A percentile compares a stretch with the other conserved stretches of the same genome.
These are phyloP conservation scores for Genyomyrus donnyi DNA, from an alignment of 2,113 vertebrate genomes.

Conservation along the genomic window DNA sequence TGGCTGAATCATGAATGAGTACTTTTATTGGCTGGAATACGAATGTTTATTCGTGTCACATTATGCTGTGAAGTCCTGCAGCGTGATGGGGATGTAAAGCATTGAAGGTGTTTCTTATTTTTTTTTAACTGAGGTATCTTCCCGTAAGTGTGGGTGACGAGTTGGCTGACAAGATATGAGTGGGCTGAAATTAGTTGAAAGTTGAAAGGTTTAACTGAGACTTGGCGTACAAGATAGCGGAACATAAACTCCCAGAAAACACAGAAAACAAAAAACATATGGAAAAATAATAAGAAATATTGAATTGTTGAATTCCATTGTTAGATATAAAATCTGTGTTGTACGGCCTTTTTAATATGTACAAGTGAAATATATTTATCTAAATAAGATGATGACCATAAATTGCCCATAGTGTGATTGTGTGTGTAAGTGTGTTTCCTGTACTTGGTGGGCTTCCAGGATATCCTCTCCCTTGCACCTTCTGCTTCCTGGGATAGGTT, in stretches of 20 bases:
- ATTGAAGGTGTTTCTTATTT: background rate
- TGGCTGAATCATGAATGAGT: background rate
- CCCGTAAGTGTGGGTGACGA: background rate
- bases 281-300: background rate
- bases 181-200: background rate
- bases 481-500: background rate
- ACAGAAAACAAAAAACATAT: background rate
- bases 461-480: background rate
- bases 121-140: background rate
- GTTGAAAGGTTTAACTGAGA: background rate
- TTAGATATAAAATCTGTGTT: background rate
- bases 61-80: background rate
- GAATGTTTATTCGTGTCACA: background rate
- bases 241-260: background rate
- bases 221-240: background rate
- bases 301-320: background rate
- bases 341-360: background rate
- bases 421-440: background rate
- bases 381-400: background rate
- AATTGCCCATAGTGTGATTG: background rate
- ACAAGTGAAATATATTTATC: background rate
- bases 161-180: background rate
- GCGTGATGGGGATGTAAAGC: background rate
- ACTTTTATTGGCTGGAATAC: constrained; percentile 1
- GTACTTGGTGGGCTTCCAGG: background rate